Base-by-base conservation (phyloP, 1,140 invertebrate genomes). In the Hormaphis cornu region DNA sequence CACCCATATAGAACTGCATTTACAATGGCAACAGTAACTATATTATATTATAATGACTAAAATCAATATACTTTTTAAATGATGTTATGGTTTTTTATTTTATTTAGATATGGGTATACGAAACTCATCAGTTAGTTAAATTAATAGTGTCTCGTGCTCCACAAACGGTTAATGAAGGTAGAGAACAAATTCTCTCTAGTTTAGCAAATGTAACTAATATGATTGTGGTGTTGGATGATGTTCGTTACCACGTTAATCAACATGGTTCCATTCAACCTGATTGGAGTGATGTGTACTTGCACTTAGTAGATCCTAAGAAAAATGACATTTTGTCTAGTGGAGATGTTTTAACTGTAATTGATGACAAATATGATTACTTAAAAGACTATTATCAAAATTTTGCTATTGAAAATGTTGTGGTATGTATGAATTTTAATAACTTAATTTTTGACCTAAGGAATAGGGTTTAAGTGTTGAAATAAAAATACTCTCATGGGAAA, bases 211-310 rank as follows among this genome's bases (percentile, higher is more conserved):
- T 85, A n/a, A 89, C 89, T 1, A 82, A 87, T 74, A 86, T 84
- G 74, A 80, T 85, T 56, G 87, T 90, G 28, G 86, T 91, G 52
- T 83, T 90, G 16, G 88, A 89, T 75, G 88, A 89, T 74, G 88
- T 90, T 59, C 81, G 87, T 35, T 89, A 87, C 74, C 89, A 90
- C 75, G 82, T 87, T 28, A 85, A 88, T 76, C 81, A 83, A 8
- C 82, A 81, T 54, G 85, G 88, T 8, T 82, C 85, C 46, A 87
- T 86, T 69, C 82, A 85, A 70, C 81, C 84, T 77, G 83, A 89
- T 75, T 90, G 82, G 87, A 90, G 89, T 75, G 91, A 94, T 76
- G 85, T 95, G 77, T 92, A 91, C 75, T 82, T 95, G 66, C 87
- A 93, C 75, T 89, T 91, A 0, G 89, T 94, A 0, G 88, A 94